These are phyloP conservation scores for Mugil cephalus DNA, from an alignment of 2,113 vertebrate genomes.

Conservation along the genomic window DNA sequence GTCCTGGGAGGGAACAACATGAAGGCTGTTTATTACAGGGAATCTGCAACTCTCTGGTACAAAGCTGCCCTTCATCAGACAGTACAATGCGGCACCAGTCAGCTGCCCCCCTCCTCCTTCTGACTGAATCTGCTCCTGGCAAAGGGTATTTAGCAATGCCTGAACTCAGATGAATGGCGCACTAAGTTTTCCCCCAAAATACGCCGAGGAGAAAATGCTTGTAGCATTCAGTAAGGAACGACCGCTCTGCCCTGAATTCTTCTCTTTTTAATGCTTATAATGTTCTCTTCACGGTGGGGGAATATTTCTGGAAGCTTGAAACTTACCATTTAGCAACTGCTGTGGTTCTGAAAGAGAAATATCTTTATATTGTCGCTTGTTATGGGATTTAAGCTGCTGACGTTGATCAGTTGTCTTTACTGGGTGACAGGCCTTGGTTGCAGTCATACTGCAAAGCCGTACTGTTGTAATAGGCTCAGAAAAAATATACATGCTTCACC, in stretches of 20 bases:
- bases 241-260: background rate
- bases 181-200: background rate
- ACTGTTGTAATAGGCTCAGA: background rate
- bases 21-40: conserved; percentile 16
- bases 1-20: background rate
- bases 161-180: background rate
- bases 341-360: too few species aligned
- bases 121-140: conserved; percentile 11
- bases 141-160: background rate
- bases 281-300: too few species aligned
- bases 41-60: conserved; percentile 2
- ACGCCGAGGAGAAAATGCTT: too few species aligned
- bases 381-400: too few species aligned
- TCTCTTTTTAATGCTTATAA: background rate
- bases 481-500: background rate
- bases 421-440: too few species aligned
- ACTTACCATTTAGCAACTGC: too few species aligned
- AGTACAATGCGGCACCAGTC: conserved; percentile 40
- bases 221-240: background rate
- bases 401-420: too few species aligned
- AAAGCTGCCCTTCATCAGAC: background rate
- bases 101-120: background rate
- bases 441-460: too few species aligned
- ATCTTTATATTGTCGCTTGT: too few species aligned
- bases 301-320: too few species aligned